Base-by-base conservation (phyloP, 2,888 invertebrate species). In the Homarus gammarus region DNA sequence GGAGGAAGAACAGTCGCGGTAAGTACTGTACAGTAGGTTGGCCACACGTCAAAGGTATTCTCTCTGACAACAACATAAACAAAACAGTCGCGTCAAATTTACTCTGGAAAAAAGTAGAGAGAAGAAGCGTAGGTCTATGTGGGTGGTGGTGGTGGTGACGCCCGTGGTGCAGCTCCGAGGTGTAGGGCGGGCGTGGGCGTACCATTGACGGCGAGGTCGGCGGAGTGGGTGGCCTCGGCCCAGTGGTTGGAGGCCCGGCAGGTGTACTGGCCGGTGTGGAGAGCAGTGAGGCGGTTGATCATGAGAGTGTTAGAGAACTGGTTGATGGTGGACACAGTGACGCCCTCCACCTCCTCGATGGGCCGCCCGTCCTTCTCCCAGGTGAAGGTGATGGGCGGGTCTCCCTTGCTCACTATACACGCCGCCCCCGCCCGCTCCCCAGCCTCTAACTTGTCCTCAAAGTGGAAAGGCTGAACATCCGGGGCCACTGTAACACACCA, bases 331-430 rank as follows among this genome's bases (percentile, higher is more conserved):
- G 73, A 82, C 56, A 91, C 64, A 27, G 87, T 78, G 73, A 91
- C 49, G 61, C 84, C 89, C 3, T 61, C 72, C 18, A 91, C 61
- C 40, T 89, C 75, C 81, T 87, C 70, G 38, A 91, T 64, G 1
- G 87, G 73, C 44, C 84, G 84, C 33, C 87, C 87, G 68, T 91
- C 91, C 77, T 91, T 91, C 78, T 83, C 82, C 91, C 91, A 91
- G 33, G 40, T 89, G 73, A 91, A 89, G 82, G 84, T 83, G 49
- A 91, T 81, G 72, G 91, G 91, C 18, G 91, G 91, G 84, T 91
- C 91, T 12, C 91, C 91, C 72, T 91, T 91, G 56, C 78, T 89
- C 51, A 91, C 84, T 68, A 89, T 79, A 83, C 91, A 91, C n/a
- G 91, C 77, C 56, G 87, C 91, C 22, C 89, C 91, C 5, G 81